Conservation (phyloP, 2,888 invertebrate genomes). For the Brachypalpus laphriformis region DNA sequence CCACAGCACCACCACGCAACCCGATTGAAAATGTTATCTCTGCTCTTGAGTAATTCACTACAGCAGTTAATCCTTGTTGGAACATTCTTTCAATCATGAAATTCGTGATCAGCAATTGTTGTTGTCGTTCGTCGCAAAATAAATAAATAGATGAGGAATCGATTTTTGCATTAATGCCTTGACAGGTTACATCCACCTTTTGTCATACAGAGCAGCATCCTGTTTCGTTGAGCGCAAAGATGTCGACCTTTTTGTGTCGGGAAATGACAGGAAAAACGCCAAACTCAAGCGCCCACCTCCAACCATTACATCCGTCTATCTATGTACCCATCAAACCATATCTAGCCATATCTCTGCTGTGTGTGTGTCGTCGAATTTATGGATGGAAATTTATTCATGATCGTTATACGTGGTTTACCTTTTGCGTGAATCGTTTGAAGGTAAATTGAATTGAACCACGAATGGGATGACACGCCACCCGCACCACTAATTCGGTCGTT, state of each 20-base stretch:
- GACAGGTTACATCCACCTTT: conserved; percentile 22
- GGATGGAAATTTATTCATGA: conserved; percentile 65
- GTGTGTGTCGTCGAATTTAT: conserved; percentile 26
- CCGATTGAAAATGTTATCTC: neutral
- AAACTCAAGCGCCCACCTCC: neutral
- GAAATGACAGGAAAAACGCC: conserved; percentile 1
- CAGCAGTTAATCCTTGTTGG: conserved; percentile 36
- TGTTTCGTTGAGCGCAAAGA: too few species aligned
- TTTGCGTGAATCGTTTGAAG: conserved; percentile 15
- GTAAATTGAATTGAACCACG: conserved; percentile 45
- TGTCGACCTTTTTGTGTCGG: neutral
- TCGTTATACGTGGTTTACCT: conserved; percentile 30
- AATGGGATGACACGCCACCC: neutral
- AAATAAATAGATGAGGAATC: conserved; percentile 22
- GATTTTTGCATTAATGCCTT: conserved; percentile 23
- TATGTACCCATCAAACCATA: neutral
- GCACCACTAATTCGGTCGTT: neutral
- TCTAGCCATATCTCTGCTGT: neutral
- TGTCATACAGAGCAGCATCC: neutral
- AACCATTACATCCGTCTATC: neutral
- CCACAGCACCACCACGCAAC: neutral
- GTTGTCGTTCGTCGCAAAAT: neutral
- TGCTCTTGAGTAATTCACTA: conserved; percentile 4
- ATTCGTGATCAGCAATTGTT: neutral
- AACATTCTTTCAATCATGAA: conserved; percentile 29